Conservation (phyloP, 2,797 vertebrate species). For the Anisognathus igniventris region DNA sequence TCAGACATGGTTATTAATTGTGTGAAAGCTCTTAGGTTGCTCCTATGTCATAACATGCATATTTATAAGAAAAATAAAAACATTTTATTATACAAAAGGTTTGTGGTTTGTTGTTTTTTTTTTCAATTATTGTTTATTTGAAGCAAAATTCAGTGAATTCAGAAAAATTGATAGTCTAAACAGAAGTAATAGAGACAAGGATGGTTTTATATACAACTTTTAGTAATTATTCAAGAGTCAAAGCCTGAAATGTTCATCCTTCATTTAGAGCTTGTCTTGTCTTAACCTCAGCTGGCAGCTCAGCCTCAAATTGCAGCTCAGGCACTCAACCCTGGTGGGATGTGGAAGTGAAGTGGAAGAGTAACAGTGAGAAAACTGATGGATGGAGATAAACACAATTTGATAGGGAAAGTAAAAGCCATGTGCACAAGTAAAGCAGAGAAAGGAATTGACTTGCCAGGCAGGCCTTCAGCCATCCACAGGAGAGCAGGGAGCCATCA, state of each 20-base stretch:
- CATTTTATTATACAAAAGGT: background rate
- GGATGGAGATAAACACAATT: background rate
- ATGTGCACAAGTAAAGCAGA: rapidly evolving
- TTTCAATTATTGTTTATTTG: background rate
- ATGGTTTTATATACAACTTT: background rate
- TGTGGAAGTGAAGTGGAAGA: background rate
- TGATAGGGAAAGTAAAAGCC: background rate
- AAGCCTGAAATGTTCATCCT: background rate
- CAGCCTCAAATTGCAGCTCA: background rate
- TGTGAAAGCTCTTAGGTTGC: background rate
- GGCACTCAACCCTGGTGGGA: rapidly evolving
- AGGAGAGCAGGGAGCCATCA: background rate
- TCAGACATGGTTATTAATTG: background rate
- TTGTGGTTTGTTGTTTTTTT: rapidly evolving
- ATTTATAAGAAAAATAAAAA: background rate
- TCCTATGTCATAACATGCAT: background rate
- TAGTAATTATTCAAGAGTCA: background rate
- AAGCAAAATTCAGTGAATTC: background rate
- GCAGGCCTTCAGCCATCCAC: background rate
- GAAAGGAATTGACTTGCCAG: background rate
- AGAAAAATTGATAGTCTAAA: background rate
- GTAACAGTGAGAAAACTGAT: rapidly evolving
- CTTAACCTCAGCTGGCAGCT: rapidly evolving
- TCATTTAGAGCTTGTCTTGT: background rate
- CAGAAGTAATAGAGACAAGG: background rate